These are phyloP conservation scores for Drosophila nigricruria DNA, from an alignment of 2,888 invertebrate genomes.

Conservation along the genomic window DNA sequence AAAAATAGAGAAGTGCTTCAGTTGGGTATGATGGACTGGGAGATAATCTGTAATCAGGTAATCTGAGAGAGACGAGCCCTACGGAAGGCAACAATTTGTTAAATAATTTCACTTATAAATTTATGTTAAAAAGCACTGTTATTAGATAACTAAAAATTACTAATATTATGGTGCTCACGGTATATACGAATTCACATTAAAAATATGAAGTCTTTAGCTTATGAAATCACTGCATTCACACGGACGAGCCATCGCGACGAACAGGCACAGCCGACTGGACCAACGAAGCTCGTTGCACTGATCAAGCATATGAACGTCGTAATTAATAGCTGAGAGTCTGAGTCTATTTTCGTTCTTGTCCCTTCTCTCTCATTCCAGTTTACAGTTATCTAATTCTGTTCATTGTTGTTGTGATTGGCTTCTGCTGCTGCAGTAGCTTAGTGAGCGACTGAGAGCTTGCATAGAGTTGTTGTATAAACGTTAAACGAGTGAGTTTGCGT, in stretches of 20 bases:
- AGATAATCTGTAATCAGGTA: background rate
- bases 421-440: background rate
- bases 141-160: too few species aligned
- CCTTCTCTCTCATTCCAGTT: background rate
- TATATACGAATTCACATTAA: too few species aligned
- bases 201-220: too few species aligned
- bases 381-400: background rate
- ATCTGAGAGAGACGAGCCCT: background rate
- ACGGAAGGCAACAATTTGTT: too few species aligned
- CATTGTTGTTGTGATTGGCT: background rate
- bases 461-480: background rate
- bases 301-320: background rate
- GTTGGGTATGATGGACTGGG: background rate
- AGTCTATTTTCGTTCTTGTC: background rate
- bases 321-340: background rate
- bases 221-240: background rate
- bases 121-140: too few species aligned
- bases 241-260: background rate
- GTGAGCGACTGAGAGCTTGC: background rate
- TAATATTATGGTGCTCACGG: too few species aligned
- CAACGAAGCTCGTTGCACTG: background rate
- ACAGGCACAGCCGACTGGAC: background rate
- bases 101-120: too few species aligned
- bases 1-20: background rate
- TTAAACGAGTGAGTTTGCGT: too few species aligned